These are phyloP conservation scores for Pseudolycoriella hygida DNA, from an alignment of 2,888 invertebrate species.

Conservation along the genomic window DNA sequence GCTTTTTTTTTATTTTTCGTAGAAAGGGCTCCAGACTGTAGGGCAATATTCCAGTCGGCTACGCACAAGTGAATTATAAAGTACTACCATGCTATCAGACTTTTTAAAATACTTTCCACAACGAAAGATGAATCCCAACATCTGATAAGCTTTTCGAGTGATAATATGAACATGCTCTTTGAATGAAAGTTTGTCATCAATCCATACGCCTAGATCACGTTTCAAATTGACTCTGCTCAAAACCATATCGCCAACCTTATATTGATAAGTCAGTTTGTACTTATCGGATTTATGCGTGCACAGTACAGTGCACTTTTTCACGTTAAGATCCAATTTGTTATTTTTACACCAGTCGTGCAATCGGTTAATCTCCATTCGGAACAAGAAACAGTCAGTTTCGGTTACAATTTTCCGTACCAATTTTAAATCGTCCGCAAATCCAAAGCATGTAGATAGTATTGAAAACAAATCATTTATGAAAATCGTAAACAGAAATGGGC, in stretches of 20 bases:
- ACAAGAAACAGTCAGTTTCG: neutral
- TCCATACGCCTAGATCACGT: no score
- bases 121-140: constrained; percentile 1
- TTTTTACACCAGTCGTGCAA: neutral
- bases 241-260: no score
- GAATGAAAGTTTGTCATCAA: neutral
- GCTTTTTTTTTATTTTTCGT: neutral
- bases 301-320: neutral
- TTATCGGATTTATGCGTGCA: no score
- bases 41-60: constrained; percentile 1
- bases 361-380: neutral
- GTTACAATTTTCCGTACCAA: neutral
- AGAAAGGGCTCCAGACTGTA: neutral
- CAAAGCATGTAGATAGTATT: neutral
- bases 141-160: neutral
- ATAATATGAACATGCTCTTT: neutral
- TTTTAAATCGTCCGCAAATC: neutral
- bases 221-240: no score
- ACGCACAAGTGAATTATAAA: neutral
- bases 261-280: no score
- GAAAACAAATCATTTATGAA: neutral
- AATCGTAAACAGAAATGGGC: neutral
- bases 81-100: neutral
- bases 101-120: neutral
- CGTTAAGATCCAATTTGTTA: neutral